These are phyloP conservation scores for Dendrocincla fuliginosa DNA, from an alignment of 2,797 vertebrate genomes.

Conservation along the genomic window DNA sequence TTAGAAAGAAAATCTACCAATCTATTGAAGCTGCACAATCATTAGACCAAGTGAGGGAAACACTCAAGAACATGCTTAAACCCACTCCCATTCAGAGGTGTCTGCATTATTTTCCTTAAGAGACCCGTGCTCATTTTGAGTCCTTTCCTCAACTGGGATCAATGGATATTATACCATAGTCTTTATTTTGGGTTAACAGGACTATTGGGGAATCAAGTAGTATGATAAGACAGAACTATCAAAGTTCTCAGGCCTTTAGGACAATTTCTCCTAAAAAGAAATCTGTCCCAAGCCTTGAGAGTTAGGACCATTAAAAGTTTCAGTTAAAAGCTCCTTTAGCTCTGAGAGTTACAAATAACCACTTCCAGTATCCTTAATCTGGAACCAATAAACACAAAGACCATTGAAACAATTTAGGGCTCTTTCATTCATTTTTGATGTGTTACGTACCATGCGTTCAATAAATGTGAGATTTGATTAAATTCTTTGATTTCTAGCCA, in stretches of 20 bases:
- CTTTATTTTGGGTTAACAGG: background rate
- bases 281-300: background rate
- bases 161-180: background rate
- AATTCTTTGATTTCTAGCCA: constrained; percentile 7
- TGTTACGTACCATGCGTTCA: background rate
- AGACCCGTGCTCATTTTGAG: background rate
- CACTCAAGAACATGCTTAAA: background rate
- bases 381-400: background rate
- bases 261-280: background rate
- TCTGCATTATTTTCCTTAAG: background rate
- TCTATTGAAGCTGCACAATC: background rate
- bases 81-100: background rate
- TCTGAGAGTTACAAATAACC: background rate
- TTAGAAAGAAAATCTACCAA: background rate
- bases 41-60: background rate
- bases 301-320: background rate
- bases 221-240: background rate
- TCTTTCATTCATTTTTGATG: background rate
- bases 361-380: background rate
- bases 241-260: background rate
- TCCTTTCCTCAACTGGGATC: background rate
- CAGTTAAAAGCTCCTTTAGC: background rate
- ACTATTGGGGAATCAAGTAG: background rate
- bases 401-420: background rate
- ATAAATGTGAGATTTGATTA: background rate